Conservation (phyloP, 2,888 invertebrate species). For the Uloborus plumipes region DNA sequence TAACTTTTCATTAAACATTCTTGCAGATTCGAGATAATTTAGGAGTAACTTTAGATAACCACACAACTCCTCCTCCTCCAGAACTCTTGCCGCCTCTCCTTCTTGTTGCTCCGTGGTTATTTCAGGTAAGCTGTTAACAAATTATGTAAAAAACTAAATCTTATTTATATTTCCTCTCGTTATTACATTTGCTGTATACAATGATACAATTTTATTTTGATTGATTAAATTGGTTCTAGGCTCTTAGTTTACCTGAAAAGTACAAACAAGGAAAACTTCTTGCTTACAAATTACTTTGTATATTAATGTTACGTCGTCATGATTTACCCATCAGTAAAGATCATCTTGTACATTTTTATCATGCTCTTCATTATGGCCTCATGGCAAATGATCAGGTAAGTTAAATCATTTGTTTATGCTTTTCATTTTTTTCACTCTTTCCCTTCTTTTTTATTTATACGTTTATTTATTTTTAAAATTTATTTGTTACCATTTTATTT, state of each 20-base stretch:
- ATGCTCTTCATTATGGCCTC: conserved; percentile 82
- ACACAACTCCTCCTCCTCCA: conserved; percentile 82
- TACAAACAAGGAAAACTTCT: conserved; percentile 86
- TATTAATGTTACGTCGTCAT: conserved; percentile 82
- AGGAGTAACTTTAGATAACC: conserved; percentile 83
- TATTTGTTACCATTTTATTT: background rate
- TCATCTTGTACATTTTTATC: conserved; percentile 88
- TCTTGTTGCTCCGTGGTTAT: conserved; percentile 93
- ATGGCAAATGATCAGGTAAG: conserved; percentile 77
- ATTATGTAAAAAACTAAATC: background rate
- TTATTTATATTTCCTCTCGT: background rate
- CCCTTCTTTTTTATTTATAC: background rate
- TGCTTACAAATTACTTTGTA: conserved; percentile 88
- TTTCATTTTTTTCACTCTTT: no score
- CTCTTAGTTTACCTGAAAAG: conserved; percentile 80
- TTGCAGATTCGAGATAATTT: conserved; percentile 81
- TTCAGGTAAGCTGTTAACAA: conserved; percentile 78
- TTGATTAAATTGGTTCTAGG: conserved; percentile 71
- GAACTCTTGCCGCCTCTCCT: conserved; percentile 86
- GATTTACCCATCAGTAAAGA: conserved; percentile 80
- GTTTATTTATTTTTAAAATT: background rate
- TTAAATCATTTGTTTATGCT: background rate
- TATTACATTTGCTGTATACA: background rate
- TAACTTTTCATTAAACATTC: background rate
- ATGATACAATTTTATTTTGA: background rate